Evolutionary conservation across 2,888 invertebrate genomes (phyloP), one percentile per base, ranked within the genome.

Genomic region (Uloborus plumipes): DNA sequence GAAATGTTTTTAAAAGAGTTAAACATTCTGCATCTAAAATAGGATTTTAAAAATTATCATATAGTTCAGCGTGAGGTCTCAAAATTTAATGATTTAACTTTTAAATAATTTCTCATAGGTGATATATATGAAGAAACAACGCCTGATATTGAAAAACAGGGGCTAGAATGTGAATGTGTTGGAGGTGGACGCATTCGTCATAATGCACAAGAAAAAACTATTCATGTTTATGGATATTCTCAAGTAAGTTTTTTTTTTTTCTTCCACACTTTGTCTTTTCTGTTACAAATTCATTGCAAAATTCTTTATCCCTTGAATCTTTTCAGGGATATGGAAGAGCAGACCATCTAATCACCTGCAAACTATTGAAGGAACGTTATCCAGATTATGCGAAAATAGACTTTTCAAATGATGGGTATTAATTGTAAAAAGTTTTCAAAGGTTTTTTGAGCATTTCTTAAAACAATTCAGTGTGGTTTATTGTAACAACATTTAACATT

Each of bases 151-250:
- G 86, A 87, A 82, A 84, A 85, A 20, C 86, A 89, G 15, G 92
- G 91, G 0, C 88, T 94, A 79, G 93, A 94, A 82, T 93, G 93
- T 84, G 94, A 96, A 87, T 96, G 97, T 86, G 89, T 96, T 16
- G 98, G 98, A 6, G 98, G 98, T 22, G 98, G 98, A 16, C 92
- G 97, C 87, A 98, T 99, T 87, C 92, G 93, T 51, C 96, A 97
- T 89, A 93, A 95, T 80, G 91, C 94, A 0, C 91, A 91, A 11
- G 91, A 92, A 64, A 96, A 95, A 88, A 92, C 92, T 85, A 92
- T 98, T 62, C 93, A 94, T 87, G 94, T 99, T 84, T 98, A 95
- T 89, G 98, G 98, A 31, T 97, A 97, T 89, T 98, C 98, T 7
- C 93, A 94, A 92, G 95, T 90, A 66, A 71, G 22, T 51, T 53